Conservation (phyloP, 2,888 invertebrate genomes). For the Timandra comae region DNA sequence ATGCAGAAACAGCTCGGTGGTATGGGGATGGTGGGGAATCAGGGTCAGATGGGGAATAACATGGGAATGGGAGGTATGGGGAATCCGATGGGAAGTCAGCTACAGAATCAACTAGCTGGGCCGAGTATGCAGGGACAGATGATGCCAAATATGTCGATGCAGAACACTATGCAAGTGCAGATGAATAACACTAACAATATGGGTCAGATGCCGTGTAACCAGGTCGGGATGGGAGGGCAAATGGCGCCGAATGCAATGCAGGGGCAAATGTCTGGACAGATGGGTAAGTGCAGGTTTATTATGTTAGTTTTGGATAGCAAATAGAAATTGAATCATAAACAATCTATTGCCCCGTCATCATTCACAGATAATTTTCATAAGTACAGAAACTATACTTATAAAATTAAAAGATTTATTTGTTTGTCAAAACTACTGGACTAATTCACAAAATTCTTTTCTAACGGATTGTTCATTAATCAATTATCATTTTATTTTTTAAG, state of each 20-base stretch:
- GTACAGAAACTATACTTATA: no score
- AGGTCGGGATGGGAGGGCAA: constrained; percentile 70
- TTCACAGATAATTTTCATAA: no score
- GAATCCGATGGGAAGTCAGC: constrained; percentile 66
- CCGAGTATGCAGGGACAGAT: constrained; percentile 66
- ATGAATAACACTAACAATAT: constrained; percentile 53
- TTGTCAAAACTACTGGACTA: no score
- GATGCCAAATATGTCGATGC: constrained; percentile 68
- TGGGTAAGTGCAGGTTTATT: constrained; percentile 40
- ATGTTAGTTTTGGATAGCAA: no score
- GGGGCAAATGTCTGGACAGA: constrained; percentile 61
- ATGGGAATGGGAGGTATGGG: constrained; percentile 69
- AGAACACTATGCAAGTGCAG: constrained; percentile 55
- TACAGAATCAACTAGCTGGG: constrained; percentile 60
- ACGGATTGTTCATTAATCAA: no score
- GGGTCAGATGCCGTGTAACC: constrained; percentile 64
- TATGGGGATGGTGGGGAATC: constrained; percentile 74
- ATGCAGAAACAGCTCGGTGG: constrained; percentile 77
- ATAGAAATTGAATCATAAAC: no score
- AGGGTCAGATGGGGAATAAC: constrained; percentile 73
- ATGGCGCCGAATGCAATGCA: constrained; percentile 54
- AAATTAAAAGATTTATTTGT: no score
- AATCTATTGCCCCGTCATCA: no score
- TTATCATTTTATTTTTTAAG: no score
- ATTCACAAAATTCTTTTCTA: no score